Percentiles rank a stretch among this genome's conserved stretches.
phyloP scores from a whole-genome alignment of 2,888 invertebrate species.

The Lasioglossum figueresi region DNA sequence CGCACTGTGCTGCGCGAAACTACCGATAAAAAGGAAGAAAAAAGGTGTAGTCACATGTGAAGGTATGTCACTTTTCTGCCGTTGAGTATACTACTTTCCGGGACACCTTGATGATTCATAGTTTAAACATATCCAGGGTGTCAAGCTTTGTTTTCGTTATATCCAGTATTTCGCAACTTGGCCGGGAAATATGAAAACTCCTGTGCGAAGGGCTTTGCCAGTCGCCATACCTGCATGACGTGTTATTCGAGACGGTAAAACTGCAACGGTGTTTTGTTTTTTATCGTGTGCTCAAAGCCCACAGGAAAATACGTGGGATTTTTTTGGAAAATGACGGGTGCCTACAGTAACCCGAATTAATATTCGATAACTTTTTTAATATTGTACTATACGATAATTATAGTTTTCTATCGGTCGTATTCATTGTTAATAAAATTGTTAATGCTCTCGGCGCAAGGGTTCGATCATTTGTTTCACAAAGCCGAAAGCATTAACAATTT shows the following conservation, averaged over 20 bases:
- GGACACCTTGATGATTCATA: background rate
- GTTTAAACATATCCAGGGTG: background rate
- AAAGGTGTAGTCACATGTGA: too few relatives aligned
- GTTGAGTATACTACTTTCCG: background rate
- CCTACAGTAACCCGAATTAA: too few relatives aligned
- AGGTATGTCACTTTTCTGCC: background rate
- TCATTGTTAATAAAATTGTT: too few relatives aligned
- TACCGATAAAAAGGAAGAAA: too few relatives aligned
- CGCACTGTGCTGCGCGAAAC: too few relatives aligned
- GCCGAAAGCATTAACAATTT: too few relatives aligned
- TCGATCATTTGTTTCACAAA: too few relatives aligned
- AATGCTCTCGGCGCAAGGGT: too few relatives aligned
- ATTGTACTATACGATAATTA: too few relatives aligned
- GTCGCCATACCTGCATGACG: constrained; percentile 6
- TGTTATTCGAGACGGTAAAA: constrained; percentile 45
- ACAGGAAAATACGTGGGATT: constrained; percentile 2
- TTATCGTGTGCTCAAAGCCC: background rate
- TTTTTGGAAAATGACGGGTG: background rate
- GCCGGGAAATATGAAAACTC: constrained; percentile 28
- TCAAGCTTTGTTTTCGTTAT: background rate
- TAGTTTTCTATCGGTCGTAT: too few relatives aligned
- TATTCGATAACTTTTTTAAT: too few relatives aligned
- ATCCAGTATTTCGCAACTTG: background rate
- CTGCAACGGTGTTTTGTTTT: constrained; percentile 25
- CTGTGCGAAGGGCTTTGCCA: constrained; percentile 23